Conservation (phyloP, 2,113 vertebrate genomes). For the Indicator maculatus region DNA sequence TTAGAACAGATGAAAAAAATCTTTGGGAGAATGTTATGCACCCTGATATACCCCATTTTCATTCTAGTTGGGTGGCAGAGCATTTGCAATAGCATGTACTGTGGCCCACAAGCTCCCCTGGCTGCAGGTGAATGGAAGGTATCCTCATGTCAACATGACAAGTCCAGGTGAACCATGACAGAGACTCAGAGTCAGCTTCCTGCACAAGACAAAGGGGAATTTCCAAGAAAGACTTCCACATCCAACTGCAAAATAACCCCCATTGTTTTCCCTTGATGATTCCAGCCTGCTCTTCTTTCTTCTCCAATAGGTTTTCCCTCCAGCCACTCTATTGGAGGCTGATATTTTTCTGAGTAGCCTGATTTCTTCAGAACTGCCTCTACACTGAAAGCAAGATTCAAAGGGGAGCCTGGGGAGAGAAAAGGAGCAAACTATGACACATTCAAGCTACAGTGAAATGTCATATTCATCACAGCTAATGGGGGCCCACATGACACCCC, state of each 20-base stretch:
- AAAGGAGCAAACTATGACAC: slow-evolving; percentile 5
- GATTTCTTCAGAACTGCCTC: neutral
- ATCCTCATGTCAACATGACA: neutral
- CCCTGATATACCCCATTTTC: neutral
- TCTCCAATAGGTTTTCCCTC: neutral
- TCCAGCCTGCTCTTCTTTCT: neutral
- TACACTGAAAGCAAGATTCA: slow-evolving; percentile 1
- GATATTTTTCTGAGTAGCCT: neutral
- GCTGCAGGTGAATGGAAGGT: neutral
- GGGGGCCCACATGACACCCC: neutral
- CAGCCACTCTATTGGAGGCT: neutral
- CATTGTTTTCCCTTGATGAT: neutral
- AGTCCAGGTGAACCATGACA: neutral
- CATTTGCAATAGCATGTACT: neutral
- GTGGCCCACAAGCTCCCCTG: neutral
- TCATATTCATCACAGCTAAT: slow-evolving; percentile 16
- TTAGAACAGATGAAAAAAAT: neutral
- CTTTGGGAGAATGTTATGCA: neutral
- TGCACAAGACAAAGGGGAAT: neutral
- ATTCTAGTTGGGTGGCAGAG: neutral
- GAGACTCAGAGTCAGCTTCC: neutral
- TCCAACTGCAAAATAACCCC: neutral
- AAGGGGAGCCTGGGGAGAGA: neutral
- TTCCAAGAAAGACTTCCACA: neutral
- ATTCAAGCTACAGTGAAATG: slow-evolving; percentile 24